These are phyloP conservation scores for Garra rufa DNA, from an alignment of 2,113 vertebrate species.

Conservation along the genomic window DNA sequence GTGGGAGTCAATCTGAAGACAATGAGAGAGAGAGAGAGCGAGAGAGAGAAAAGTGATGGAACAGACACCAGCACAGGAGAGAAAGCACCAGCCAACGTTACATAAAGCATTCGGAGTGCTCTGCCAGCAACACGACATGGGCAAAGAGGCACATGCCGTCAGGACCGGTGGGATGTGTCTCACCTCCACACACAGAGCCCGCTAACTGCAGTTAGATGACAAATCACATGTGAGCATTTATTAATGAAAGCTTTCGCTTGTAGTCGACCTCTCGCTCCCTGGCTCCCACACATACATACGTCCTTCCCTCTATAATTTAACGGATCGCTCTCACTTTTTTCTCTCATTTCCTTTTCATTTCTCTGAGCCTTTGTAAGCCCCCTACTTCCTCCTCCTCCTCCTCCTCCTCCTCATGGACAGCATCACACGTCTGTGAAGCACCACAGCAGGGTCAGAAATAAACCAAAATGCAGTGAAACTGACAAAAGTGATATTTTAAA, in stretches of 20 bases:
- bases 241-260: slow-evolving; percentile 23
- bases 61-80: slow-evolving; percentile 34
- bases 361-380: slow-evolving; percentile 47
- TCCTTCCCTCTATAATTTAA: slow-evolving; percentile 7
- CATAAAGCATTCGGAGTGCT: slow-evolving; percentile 36
- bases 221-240: slow-evolving; percentile 34
- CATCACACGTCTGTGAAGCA: slow-evolving; percentile 7
- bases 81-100: slow-evolving; percentile 34
- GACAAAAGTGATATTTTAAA: background rate
- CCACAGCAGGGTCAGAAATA: slow-evolving; percentile 15
- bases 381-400: slow-evolving; percentile 61
- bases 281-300: slow-evolving; percentile 15
- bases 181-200: slow-evolving; percentile 43
- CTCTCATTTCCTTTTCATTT: slow-evolving; percentile 54
- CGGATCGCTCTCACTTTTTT: slow-evolving; percentile 9
- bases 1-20: slow-evolving; percentile 26
- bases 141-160: slow-evolving; percentile 25
- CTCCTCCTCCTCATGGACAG: slow-evolving; percentile 24
- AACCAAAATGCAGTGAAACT: background rate
- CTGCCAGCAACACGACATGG: slow-evolving; percentile 47
- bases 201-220: slow-evolving; percentile 9
- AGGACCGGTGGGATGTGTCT: slow-evolving; percentile 11
- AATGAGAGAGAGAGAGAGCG: slow-evolving; percentile 3
- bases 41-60: slow-evolving; percentile 48
- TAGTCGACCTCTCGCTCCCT: slow-evolving; percentile 7